Conservation (phyloP, 1,140 invertebrate genomes). For the Trichonephila inaurata region DNA sequence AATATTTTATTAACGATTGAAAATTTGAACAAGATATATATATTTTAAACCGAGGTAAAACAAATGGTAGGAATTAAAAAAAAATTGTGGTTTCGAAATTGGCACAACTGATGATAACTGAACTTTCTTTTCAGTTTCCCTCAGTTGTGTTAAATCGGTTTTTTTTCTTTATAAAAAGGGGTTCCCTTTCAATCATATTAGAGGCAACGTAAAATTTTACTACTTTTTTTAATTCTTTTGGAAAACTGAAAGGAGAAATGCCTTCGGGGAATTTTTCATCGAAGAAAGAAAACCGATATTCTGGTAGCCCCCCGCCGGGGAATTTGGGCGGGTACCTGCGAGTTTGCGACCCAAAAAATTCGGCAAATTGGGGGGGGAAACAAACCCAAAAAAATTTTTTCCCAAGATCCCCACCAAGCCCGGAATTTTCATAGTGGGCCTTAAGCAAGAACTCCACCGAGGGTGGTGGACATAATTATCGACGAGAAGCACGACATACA, state of each 20-base stretch:
- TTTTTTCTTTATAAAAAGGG: no score
- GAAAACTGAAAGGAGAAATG: not conserved
- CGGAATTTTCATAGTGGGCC: not conserved
- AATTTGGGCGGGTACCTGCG: not conserved
- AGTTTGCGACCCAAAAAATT: slow-evolving; percentile 25
- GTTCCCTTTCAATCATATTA: no score
- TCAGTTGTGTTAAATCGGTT: no score
- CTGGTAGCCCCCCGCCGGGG: not conserved
- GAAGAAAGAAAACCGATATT: not conserved
- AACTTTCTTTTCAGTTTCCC: no score
- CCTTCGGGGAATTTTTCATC: not conserved
- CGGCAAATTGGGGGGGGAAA: not conserved
- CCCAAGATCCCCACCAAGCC: not conserved
- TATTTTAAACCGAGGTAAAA: no score
- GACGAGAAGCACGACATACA: not conserved
- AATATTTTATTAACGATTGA: no score
- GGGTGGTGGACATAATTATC: not conserved
- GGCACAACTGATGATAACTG: no score
- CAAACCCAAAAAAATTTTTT: not conserved
- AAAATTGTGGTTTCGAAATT: no score
- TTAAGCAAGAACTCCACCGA: not conserved
- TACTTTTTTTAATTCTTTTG: no score
- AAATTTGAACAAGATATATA: no score
- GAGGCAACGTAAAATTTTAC: no score
- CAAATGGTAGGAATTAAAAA: no score